Conservation (phyloP, 2,888 invertebrate genomes). For the Geotrupes spiniger region DNA sequence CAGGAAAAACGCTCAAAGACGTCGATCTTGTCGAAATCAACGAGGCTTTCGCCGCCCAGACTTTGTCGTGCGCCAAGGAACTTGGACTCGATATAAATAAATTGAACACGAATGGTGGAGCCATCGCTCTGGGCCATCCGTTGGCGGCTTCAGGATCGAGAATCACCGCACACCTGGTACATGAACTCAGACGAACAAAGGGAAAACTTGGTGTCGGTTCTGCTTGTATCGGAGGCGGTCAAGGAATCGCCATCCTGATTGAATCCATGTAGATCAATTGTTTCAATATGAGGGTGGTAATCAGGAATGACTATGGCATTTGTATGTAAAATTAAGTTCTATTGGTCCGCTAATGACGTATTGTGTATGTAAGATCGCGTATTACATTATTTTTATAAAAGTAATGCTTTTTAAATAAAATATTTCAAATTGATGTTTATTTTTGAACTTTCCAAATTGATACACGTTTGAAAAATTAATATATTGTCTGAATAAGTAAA, state of each 20-base stretch:
- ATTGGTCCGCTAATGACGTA: too few relatives aligned
- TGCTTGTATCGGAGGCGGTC: constrained; percentile 98
- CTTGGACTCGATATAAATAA: constrained; percentile 82
- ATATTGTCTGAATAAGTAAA: too few relatives aligned
- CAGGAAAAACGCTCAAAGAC: constrained; percentile 77
- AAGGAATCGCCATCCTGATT: constrained; percentile 91
- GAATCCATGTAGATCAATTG: constrained; percentile 62
- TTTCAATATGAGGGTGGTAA: too few relatives aligned
- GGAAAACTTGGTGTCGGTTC: constrained; percentile 88
- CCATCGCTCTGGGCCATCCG: constrained; percentile 96
- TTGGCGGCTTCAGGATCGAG: constrained; percentile 92
- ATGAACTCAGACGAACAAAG: constrained; percentile 85
- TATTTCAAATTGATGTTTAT: too few relatives aligned
- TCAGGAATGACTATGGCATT: too few relatives aligned
- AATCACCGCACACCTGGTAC: constrained; percentile 86
- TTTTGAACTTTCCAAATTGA: too few relatives aligned
- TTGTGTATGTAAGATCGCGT: too few relatives aligned
- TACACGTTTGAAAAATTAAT: too few relatives aligned
- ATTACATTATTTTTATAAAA: too few relatives aligned
- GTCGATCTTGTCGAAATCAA: constrained; percentile 96
- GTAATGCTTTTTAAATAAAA: too few relatives aligned
- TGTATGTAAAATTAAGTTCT: too few relatives aligned
- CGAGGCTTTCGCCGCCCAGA: constrained; percentile 97
- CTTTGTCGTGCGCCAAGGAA: constrained; percentile 87
- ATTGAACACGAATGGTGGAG: constrained; percentile 93